phyloP scores from a whole-genome alignment of 2,797 vertebrate genomes.

The Anabacerthia variegaticeps region DNA sequence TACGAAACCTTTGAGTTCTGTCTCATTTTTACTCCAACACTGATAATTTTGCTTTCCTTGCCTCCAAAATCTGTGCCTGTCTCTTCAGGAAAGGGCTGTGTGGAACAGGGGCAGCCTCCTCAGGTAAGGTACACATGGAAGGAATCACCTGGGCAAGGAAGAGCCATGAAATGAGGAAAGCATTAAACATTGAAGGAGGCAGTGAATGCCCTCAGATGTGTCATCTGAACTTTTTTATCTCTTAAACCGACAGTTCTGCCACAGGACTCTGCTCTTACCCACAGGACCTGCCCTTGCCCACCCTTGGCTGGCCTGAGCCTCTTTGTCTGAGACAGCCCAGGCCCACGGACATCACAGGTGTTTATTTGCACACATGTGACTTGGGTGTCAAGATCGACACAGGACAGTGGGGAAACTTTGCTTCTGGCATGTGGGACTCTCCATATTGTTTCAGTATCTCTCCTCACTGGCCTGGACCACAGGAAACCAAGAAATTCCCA shows the following conservation, averaged over 20 bases:
- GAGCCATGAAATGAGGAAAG: background rate
- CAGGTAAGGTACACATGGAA: background rate
- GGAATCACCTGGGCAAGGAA: background rate
- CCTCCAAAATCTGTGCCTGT: background rate
- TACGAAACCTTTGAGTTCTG: background rate
- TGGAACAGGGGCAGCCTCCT: background rate
- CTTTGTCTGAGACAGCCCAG: background rate
- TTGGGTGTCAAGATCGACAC: accelerated
- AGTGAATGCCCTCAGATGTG: background rate
- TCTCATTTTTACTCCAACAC: background rate
- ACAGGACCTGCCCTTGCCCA: background rate
- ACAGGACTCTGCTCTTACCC: background rate
- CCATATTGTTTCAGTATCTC: background rate
- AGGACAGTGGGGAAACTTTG: background rate
- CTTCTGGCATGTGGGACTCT: background rate
- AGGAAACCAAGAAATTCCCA: background rate
- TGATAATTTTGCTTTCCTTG: background rate
- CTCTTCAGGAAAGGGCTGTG: background rate
- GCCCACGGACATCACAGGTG: accelerated
- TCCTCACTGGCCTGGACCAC: background rate
- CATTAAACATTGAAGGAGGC: background rate
- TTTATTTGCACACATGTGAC: accelerated
- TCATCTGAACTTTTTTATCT: background rate
- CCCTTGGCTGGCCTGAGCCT: background rate
- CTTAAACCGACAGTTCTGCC: background rate